These are phyloP conservation scores for Caenorhabditis becei DNA, from an alignment of 2,888 invertebrate species.

Conservation along the genomic window DNA sequence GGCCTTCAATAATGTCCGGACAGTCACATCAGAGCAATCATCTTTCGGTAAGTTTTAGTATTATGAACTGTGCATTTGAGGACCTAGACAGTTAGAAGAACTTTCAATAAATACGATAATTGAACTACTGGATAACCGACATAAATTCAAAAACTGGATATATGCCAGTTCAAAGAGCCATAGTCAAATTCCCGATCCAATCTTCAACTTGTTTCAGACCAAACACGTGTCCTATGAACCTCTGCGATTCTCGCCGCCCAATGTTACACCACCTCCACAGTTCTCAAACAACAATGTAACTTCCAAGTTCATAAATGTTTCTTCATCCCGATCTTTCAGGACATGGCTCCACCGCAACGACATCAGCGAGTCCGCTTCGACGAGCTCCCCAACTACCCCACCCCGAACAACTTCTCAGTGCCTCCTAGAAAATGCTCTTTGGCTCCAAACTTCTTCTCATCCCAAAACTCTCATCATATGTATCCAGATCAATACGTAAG, in stretches of 20 bases:
- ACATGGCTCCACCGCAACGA: constrained; percentile 4
- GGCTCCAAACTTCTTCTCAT: constrained; percentile 64
- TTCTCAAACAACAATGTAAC: constrained; percentile 15
- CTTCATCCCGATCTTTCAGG: too few relatives aligned
- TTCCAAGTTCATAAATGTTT: too few relatives aligned
- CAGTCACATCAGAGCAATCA: constrained; percentile 54
- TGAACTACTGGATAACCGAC: too few relatives aligned
- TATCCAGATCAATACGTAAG: constrained; percentile 62
- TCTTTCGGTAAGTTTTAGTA: constrained; percentile 28
- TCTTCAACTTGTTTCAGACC: constrained; percentile 50
- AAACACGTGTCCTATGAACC: constrained; percentile 49
- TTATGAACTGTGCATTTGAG: too few relatives aligned
- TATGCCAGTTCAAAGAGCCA: too few relatives aligned
- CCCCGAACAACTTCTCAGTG: constrained; percentile 37
- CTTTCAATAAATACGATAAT: too few relatives aligned
- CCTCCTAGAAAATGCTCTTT: constrained; percentile 59
- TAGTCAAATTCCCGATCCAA: too few relatives aligned
- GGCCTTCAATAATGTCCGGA: constrained; percentile 59
- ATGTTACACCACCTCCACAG: constrained; percentile 56
- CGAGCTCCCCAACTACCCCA: constrained; percentile 54
- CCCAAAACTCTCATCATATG: constrained; percentile 63
- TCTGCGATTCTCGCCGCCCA: constrained; percentile 62
- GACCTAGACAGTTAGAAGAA: too few relatives aligned
- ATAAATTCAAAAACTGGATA: too few relatives aligned
- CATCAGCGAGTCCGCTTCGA: constrained; percentile 56